Percentiles rank a stretch among this genome's conserved stretches.
Conservation (phyloP, 2,888 invertebrate genomes). For the Drosophila paranaensis region DNA sequence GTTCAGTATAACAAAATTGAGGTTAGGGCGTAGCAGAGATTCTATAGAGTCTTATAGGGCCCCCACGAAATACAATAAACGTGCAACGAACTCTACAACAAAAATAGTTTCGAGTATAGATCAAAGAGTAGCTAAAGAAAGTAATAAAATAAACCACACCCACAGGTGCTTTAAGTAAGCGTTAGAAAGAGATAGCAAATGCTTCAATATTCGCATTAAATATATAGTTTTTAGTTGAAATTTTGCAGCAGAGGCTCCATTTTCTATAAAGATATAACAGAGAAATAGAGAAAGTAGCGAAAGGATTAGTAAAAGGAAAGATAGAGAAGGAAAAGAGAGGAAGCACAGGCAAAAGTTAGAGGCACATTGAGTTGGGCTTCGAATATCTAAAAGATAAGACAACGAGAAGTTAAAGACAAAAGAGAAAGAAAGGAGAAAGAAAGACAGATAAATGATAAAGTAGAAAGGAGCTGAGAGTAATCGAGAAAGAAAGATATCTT, state of each 20-base stretch:
- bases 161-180: constrained; percentile 61
- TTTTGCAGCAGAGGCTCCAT: constrained; percentile 14
- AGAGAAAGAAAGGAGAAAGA: too few species aligned
- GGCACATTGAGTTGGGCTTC: too few species aligned
- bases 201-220: constrained; percentile 26
- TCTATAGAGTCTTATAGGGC: background rate
- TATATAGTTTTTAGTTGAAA: constrained; percentile 37
- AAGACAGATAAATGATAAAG: background rate
- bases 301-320: background rate
- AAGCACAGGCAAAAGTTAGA: too few species aligned
- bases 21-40: constrained; percentile 6
- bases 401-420: too few species aligned
- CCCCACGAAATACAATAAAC: constrained; percentile 58
- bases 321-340: too few species aligned
- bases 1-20: constrained; percentile 2
- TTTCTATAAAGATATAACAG: background rate
- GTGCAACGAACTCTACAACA: constrained; percentile 72
- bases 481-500: background rate
- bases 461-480: background rate
- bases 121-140: constrained; percentile 11
- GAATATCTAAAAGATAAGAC: too few species aligned
- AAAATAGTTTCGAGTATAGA: constrained; percentile 21
- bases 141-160: constrained; percentile 22
- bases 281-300: background rate
- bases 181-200: constrained; percentile 15